Conservation (phyloP, 2,888 invertebrate genomes). For the Teleiodes luculella region DNA sequence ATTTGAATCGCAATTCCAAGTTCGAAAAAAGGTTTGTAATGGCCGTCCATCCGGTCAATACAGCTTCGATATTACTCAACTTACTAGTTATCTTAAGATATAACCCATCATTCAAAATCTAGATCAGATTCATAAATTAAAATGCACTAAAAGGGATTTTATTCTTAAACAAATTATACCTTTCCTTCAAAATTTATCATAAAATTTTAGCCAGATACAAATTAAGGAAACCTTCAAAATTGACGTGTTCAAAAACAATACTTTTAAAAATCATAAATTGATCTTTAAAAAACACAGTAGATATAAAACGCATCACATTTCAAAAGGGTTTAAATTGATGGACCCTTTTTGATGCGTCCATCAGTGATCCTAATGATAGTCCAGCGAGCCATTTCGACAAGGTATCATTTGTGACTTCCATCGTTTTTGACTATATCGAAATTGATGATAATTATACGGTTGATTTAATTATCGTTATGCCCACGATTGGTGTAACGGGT, state of each 20-base stretch:
- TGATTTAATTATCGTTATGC: conserved; percentile 27
- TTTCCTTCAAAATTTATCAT: background rate
- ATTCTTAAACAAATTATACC: conserved; percentile 10
- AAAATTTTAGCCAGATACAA: background rate
- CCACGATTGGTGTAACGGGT: conserved; percentile 17
- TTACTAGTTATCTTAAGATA: conserved; percentile 26
- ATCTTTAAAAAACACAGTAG: conserved; percentile 7
- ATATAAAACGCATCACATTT: conserved; percentile 9
- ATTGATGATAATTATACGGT: conserved; percentile 35
- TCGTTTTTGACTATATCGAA: conserved; percentile 28
- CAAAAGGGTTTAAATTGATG: conserved; percentile 26
- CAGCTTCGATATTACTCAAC: conserved; percentile 39
- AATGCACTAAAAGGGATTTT: background rate
- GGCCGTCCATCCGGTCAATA: conserved; percentile 55
- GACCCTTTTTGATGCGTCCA: conserved; percentile 27
- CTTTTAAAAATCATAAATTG: conserved; percentile 4
- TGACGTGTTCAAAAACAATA: background rate
- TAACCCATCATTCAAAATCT: background rate
- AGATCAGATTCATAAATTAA: background rate
- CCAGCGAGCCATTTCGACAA: conserved; percentile 37
- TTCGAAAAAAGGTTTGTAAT: conserved; percentile 49
- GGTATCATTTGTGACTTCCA: conserved; percentile 37
- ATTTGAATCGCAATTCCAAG: conserved; percentile 58
- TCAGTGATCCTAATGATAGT: conserved; percentile 38
- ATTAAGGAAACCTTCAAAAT: background rate